phyloP scores from a whole-genome alignment of 2,888 invertebrate species.

The Neoascia interrupta region DNA sequence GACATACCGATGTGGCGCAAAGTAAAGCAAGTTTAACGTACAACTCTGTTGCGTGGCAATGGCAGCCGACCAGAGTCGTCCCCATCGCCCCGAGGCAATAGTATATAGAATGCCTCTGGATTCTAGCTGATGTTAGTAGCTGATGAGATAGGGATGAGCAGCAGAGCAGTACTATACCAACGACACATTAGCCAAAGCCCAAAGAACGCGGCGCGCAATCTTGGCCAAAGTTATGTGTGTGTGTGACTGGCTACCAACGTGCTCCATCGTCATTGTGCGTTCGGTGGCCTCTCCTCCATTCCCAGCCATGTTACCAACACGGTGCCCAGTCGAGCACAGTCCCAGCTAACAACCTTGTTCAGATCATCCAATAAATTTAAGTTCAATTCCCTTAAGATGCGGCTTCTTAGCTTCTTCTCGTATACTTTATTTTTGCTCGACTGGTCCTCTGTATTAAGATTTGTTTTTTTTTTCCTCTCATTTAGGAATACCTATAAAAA shows the following conservation, averaged over 20 bases:
- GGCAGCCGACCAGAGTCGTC: slow-evolving; percentile 5
- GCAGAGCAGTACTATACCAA: slow-evolving; percentile 3
- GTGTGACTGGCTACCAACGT: slow-evolving; percentile 31
- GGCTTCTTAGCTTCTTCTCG: slow-evolving; percentile 10
- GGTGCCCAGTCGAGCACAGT: not conserved
- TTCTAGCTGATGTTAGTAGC: slow-evolving; percentile 32
- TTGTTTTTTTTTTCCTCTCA: slow-evolving; percentile 26
- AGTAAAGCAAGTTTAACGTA: slow-evolving; percentile 63
- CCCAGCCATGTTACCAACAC: not conserved
- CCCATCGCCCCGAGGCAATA: slow-evolving; percentile 2
- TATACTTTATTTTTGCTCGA: slow-evolving; percentile 10
- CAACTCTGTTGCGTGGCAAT: slow-evolving; percentile 40
- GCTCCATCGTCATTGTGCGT: slow-evolving; percentile 59
- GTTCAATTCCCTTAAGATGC: slow-evolving; percentile 67
- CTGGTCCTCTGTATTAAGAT: slow-evolving; percentile 40
- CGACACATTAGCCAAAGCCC: slow-evolving; percentile 46
- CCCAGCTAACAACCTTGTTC: slow-evolving; percentile 61
- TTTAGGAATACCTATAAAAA: slow-evolving; percentile 53
- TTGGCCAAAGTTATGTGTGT: no score
- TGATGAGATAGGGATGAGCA: slow-evolving; percentile 34
- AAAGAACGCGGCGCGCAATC: slow-evolving; percentile 8
- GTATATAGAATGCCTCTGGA: slow-evolving; percentile 23
- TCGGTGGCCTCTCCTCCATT: slow-evolving; percentile 44
- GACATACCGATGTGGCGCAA: slow-evolving; percentile 38
- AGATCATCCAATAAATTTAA: slow-evolving; percentile 65